Percentiles rank a stretch among this genome's conserved stretches.
Conservation (phyloP, 2,113 vertebrate species). For the Murina feae region DNA sequence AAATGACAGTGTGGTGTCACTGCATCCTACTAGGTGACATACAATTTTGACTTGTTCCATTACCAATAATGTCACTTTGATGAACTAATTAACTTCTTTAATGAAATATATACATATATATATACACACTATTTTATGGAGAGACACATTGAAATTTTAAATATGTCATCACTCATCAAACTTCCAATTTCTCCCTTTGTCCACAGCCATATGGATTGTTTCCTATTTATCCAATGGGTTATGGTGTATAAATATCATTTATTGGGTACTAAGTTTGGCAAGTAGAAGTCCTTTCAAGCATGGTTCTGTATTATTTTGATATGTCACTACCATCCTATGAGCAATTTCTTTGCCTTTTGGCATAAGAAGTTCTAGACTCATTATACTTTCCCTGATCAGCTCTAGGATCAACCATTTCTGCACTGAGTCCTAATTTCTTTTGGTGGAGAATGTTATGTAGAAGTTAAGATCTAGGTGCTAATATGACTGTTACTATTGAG, state of each 20-base stretch:
- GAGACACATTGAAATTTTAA: not conserved
- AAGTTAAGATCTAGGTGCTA: not conserved
- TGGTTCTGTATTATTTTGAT: not conserved
- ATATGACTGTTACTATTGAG: not conserved
- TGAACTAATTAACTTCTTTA: not conserved
- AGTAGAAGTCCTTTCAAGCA: not conserved
- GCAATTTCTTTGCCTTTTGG: not conserved
- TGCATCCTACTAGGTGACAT: not conserved
- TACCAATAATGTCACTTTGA: not conserved
- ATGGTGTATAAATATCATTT: not conserved
- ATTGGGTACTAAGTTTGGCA: not conserved
- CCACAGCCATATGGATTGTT: not conserved
- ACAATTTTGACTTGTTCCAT: not conserved
- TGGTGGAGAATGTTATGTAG: not conserved
- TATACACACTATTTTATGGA: not conserved
- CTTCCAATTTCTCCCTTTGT: not conserved
- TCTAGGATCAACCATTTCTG: not conserved
- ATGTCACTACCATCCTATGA: not conserved
- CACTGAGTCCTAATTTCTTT: not conserved
- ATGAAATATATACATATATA: not conserved
- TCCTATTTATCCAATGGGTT: not conserved
- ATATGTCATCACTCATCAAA: not conserved
- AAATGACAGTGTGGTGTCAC: not conserved
- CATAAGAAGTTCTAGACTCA: not conserved
- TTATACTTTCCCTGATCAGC: not conserved